A percentile compares a stretch with the other conserved stretches of the same genome.
phyloP scores from a whole-genome alignment of 1,140 invertebrate genomes.

The Centruroides vittatus region DNA sequence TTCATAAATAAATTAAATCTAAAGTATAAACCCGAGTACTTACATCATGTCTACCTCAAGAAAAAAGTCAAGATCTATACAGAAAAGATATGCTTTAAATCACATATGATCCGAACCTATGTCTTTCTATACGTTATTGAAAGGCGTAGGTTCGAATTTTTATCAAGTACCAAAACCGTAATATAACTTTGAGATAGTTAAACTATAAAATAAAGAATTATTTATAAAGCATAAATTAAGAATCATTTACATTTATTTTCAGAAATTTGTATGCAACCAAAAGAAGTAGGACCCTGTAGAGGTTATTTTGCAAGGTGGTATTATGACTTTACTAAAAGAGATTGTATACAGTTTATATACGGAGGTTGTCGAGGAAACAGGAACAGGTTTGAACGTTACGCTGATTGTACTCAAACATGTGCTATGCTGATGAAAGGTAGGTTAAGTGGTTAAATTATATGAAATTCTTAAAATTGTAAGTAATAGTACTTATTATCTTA shows the following conservation, averaged over 20 bases:
- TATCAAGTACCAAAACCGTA: not conserved
- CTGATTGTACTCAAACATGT: slow-evolving; percentile 55
- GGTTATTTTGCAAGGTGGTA: slow-evolving; percentile 70
- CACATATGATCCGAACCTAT: no score
- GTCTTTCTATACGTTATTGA: no score
- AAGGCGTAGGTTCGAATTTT: no score
- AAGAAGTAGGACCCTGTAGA: slow-evolving; percentile 62
- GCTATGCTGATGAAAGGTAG: slow-evolving; percentile 19
- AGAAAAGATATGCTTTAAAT: no score
- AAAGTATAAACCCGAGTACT: no score
- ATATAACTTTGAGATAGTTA: no score
- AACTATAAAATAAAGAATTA: no score
- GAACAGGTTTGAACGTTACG: slow-evolving; percentile 7
- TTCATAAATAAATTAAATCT: no score
- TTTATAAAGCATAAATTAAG: not conserved
- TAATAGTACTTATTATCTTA: no score
- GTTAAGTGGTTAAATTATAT: not conserved
- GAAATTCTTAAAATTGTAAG: no score
- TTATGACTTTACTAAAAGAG: slow-evolving; percentile 50
- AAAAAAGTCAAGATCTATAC: no score
- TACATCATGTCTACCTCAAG: no score
- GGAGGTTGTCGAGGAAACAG: slow-evolving; percentile 26
- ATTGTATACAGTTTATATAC: slow-evolving; percentile 30
- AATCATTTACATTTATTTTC: not conserved
- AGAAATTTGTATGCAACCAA: slow-evolving; percentile 65